A percentile compares a stretch with the other conserved stretches of the same genome.
phyloP scores from a whole-genome alignment of 1,140 invertebrate genomes.

The Panonychus citri region DNA sequence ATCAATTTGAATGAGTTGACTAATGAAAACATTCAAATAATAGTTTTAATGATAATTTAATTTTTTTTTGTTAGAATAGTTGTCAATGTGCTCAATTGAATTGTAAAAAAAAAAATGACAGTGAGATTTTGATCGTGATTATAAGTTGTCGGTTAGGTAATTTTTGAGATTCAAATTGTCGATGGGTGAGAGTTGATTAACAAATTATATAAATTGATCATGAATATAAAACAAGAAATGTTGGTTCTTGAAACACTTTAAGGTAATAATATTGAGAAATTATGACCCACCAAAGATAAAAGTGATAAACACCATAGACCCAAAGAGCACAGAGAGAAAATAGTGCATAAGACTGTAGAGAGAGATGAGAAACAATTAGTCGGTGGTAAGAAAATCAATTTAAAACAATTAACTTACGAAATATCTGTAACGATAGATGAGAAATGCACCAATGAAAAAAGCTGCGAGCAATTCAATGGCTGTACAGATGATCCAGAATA shows the following conservation, averaged over 20 bases:
- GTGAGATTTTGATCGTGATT: too few relatives aligned
- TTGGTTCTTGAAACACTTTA: slow-evolving; percentile 11
- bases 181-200: not conserved
- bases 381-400: not conserved
- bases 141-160: too few relatives aligned
- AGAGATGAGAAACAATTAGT: not conserved
- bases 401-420: not conserved
- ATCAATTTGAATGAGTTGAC: too few relatives aligned
- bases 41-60: too few relatives aligned
- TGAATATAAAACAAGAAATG: slow-evolving; percentile 8
- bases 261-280: slow-evolving; percentile 10
- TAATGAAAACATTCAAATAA: too few relatives aligned
- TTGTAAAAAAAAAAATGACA: too few relatives aligned
- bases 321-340: slow-evolving; percentile 5
- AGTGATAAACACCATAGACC: slow-evolving; percentile 1
- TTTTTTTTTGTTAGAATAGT: too few relatives aligned
- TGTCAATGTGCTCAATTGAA: too few relatives aligned
- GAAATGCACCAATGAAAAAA: not conserved
- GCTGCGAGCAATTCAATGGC: not conserved
- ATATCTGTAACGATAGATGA: not conserved
- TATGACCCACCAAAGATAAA: slow-evolving; percentile 7
- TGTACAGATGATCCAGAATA: not conserved
- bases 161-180: not conserved
- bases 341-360: slow-evolving; percentile 4
- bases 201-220: not conserved